Percentiles rank a stretch among this genome's conserved stretches.
phyloP scores from a whole-genome alignment of 2,888 invertebrate species.

The Diploptera punctata region DNA sequence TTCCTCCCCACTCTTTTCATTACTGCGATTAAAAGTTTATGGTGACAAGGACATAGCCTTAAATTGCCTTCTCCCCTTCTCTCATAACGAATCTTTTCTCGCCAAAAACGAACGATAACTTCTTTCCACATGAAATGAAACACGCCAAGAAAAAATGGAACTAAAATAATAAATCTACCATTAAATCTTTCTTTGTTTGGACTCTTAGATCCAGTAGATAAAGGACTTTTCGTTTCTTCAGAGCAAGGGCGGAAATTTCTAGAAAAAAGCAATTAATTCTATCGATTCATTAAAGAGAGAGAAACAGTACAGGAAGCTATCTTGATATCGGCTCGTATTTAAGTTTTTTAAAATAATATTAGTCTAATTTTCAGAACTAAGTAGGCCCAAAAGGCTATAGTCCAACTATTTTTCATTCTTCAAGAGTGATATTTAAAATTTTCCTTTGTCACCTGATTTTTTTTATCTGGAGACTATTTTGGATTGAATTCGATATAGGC shows the following conservation, averaged over 20 bases:
- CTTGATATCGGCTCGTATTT: no score
- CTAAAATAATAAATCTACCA: conserved; percentile 37
- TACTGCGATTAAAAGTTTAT: conserved; percentile 43
- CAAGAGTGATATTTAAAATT: no score
- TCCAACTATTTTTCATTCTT: no score
- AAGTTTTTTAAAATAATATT: no score
- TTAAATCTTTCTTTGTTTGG: conserved; percentile 41
- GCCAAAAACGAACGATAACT: conserved; percentile 34
- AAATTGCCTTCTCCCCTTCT: conserved; percentile 36
- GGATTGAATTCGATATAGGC: no score
- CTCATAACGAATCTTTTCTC: conserved; percentile 35
- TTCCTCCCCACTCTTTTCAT: conserved; percentile 33
- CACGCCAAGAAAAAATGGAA: conserved; percentile 7
- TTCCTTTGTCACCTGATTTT: no score
- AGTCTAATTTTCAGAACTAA: no score
- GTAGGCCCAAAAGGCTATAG: no score
- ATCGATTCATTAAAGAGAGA: conserved; percentile 32
- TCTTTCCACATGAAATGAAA: conserved; percentile 35
- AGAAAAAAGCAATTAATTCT: conserved; percentile 38
- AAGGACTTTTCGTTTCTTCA: conserved; percentile 13
- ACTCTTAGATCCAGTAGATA: conserved; percentile 31
- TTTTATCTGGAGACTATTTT: no score
- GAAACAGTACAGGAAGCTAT: conserved; percentile 4
- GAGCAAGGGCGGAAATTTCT: conserved; percentile 29
- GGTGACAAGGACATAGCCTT: conserved; percentile 27